Conservation (phyloP, 2,113 vertebrate species). For the Lycaon pictus region DNA sequence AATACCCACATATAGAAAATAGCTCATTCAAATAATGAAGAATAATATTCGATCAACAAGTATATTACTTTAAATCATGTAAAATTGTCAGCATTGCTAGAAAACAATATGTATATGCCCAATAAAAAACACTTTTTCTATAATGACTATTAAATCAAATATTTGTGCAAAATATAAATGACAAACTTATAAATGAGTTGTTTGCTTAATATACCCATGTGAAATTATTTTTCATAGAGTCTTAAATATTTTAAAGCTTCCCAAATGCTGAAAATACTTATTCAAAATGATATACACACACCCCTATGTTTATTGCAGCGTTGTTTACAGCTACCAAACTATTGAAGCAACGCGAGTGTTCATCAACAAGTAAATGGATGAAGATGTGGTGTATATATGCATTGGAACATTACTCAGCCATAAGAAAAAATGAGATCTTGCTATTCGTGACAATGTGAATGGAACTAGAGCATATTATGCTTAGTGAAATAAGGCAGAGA, state of each 20-base stretch:
- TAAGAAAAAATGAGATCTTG: not conserved
- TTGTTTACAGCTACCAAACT: not conserved
- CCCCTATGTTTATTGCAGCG: not conserved
- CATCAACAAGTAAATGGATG: not conserved
- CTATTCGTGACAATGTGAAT: not conserved
- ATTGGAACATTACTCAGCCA: not conserved
- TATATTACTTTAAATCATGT: not conserved
- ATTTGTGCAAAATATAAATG: not conserved
- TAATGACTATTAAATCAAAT: not conserved
- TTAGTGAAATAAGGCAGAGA: not conserved
- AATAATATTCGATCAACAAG: not conserved
- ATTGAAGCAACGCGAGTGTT: not conserved
- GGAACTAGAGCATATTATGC: not conserved
- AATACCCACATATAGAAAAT: not conserved
- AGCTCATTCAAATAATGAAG: not conserved
- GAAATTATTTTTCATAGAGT: not conserved
- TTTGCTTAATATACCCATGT: not conserved
- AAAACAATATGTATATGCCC: not conserved
- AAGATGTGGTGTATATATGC: not conserved
- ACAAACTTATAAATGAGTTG: not conserved
- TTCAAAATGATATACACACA: not conserved
- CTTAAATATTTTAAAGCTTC: not conserved
- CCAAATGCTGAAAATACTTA: not conserved
- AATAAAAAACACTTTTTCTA: not conserved
- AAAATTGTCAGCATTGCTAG: not conserved